A percentile compares a stretch with the other conserved stretches of the same genome.
phyloP scores from a whole-genome alignment of 2,113 vertebrate species.

The Naja naja region DNA sequence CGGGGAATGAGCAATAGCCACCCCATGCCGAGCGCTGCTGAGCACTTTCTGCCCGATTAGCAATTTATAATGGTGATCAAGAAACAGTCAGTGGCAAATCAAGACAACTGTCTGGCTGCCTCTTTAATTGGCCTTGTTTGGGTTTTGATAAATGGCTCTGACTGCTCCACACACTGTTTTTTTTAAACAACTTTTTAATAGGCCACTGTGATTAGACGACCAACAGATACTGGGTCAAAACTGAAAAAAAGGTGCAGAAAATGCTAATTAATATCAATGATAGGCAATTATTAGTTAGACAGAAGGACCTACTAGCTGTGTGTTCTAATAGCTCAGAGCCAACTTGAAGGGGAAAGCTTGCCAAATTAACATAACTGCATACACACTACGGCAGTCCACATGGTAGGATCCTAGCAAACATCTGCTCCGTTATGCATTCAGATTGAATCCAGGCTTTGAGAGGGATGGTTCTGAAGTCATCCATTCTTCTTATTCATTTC shows the following conservation, averaged over 20 bases:
- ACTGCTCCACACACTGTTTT: constrained; percentile 76
- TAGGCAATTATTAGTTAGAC: constrained; percentile 99
- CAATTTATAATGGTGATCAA: constrained; percentile 99
- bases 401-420: constrained; percentile 93
- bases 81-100: constrained; percentile 97
- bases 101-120: constrained; percentile 95
- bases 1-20: constrained; percentile 85
- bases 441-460: constrained; percentile 92
- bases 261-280: constrained; percentile 99
- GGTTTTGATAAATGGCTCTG: constrained; percentile 98
- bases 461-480: constrained; percentile 91
- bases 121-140: constrained; percentile 99
- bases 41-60: constrained; percentile 97
- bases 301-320: constrained; percentile 96
- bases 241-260: constrained; percentile 92
- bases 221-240: constrained; percentile 97
- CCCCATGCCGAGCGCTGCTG: constrained; percentile 81
- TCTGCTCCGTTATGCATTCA: constrained; percentile 99
- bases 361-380: constrained; percentile 98
- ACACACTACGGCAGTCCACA: constrained; percentile 76
- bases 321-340: constrained; percentile 96
- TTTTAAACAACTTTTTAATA: constrained; percentile 83
- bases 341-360: constrained; percentile 90
- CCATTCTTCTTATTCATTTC: constrained; percentile 90
- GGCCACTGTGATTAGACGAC: constrained; percentile 96